Percentiles rank a stretch among this genome's conserved stretches.
These are phyloP conservation scores for Eupsittula cactorum DNA, from an alignment of 2,113 vertebrate genomes.

Conservation along the genomic window DNA sequence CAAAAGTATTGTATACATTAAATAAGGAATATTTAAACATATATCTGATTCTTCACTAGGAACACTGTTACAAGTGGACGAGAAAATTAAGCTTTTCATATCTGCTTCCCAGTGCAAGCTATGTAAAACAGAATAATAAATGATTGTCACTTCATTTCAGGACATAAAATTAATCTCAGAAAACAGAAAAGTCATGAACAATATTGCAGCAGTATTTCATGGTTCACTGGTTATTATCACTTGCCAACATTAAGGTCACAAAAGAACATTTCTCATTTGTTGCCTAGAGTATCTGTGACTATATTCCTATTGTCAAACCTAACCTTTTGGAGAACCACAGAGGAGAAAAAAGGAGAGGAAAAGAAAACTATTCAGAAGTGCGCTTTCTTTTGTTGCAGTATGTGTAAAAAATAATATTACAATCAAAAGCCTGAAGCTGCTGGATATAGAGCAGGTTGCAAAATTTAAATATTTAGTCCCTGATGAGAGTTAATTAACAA, in stretches of 20 bases:
- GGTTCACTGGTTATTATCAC: constrained; percentile 68
- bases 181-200: constrained; percentile 70
- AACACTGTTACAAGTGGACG: constrained; percentile 61
- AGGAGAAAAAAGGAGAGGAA: background rate
- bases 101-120: constrained; percentile 61
- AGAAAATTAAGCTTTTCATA: constrained; percentile 78
- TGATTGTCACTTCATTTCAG: constrained; percentile 74
- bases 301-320: constrained; percentile 50
- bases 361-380: background rate
- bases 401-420: constrained; percentile 22
- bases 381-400: constrained; percentile 4
- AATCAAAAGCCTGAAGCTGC: constrained; percentile 25
- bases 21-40: constrained; percentile 47
- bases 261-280: constrained; percentile 61
- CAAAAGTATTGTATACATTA: constrained; percentile 41
- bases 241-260: constrained; percentile 70
- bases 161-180: constrained; percentile 74
- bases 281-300: constrained; percentile 56
- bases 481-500: constrained; percentile 17
- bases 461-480: constrained; percentile 22
- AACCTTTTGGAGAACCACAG: constrained; percentile 61
- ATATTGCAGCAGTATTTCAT: constrained; percentile 60
- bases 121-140: constrained; percentile 78
- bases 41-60: constrained; percentile 32
- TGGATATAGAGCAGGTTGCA: background rate